Evolutionary conservation across 1,140 invertebrate species (phyloP), one percentile per base, ranked within the genome.

Genomic region (Drosophila takahashii): DNA sequence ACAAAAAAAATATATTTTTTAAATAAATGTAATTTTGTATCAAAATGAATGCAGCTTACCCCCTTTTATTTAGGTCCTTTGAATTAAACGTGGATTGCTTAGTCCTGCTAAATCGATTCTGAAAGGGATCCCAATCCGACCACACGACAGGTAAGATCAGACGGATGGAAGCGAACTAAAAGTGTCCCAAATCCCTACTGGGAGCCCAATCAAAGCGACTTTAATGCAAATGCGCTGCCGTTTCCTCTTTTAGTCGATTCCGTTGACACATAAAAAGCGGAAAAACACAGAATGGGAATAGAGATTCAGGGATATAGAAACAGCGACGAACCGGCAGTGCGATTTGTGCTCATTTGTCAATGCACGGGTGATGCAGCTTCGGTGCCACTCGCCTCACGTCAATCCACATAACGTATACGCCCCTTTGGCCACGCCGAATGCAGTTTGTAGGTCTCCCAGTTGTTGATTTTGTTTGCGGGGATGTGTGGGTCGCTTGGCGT

Each of bases 321-420:
- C 73, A 59, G 15, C 36, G 77, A 75, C 57, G 64, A 72, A 41
- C 52, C 64, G 59, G 37, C 53, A 79, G 50, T 66, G 36, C 76
- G 77, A 84, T 79, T 84, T 76, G 80, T 66, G 61, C 80, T 84
- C 80, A 79, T 83, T 84, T 79, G 76, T 84, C 71, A 73, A 58
- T 60, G 42, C 42, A 39, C 41, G 34, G 26, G 27, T 16, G 18
- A 22, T 61, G 50, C 37, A 36, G 34, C 11, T 34, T 15, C 51
- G 37, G 47, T 65, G 52, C 53, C 51, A 61, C 56, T 66, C 64
- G 51, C 52, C 36, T 37, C 48, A 70, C 72, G 74, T 81, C 79
- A 81, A 67, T 81, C 79, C 29, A 57, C 29, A 81, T 81, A 78
- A 74, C 74, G 69, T 60, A 69, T 75, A 36, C 64, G 59, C 64